Base-by-base conservation (phyloP, 2,888 invertebrate species). In the Drosophila ustulata region DNA sequence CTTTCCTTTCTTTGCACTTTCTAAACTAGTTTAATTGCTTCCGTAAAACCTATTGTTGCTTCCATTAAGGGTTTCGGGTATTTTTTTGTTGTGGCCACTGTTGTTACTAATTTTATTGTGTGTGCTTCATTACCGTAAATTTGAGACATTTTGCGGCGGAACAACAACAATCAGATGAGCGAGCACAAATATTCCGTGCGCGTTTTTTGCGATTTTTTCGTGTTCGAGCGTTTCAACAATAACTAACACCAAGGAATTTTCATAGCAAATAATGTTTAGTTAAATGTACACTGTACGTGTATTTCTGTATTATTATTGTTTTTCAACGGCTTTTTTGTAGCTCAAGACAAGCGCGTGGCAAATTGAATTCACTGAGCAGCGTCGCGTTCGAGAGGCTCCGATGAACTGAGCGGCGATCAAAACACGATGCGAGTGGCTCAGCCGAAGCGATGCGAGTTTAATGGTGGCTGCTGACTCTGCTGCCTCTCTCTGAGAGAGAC, bases 401-500 rank as follows among this genome's bases (percentile, higher is more conserved):
- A 89, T 88, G 90, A 85, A 89, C 89, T 89, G 89, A 89, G 85
- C 77, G 77, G 56, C 73, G 73, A 77, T 78, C 77, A 75, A 74
- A 75, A 66, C 65, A 63, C 64, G 71, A 66, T 66, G 77, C 67
- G 64, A 65, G 61, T 64, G 50, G 68, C 66, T 71, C 59, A 73
- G 71, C 74, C 66, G 65, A 65, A 71, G 78, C 58, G 66, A 65
- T 71, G 78, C 61, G 58, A 37, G 32, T 34, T 25, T 37, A 58
- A 53, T 57, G 23, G 39, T 62, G 30, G 25, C 57, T 37, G 23
- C 46, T 47, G 46, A n/a, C 26, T 11, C 66, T 66, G 58, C 46
- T 52, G 18, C n/a, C 51, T 59, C 32, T 37, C 32, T 9, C 26
- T 30, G 34, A 18, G 18, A 18, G 30, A 25, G 8, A 18, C 49